phyloP scores from a whole-genome alignment of 2,888 invertebrate species.

The Sesia apiformis region DNA sequence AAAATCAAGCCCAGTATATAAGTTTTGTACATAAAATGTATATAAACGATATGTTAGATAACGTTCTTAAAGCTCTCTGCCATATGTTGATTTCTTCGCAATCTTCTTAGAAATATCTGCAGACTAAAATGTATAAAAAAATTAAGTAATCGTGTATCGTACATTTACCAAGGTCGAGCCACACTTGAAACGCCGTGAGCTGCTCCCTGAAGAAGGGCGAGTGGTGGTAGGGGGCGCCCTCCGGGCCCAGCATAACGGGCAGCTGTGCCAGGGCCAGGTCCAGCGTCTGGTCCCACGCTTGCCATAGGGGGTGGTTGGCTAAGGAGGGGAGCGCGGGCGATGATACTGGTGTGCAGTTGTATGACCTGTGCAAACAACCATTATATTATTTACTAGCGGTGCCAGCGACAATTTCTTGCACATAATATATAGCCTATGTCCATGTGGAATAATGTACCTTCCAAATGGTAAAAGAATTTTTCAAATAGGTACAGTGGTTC shows the following conservation, averaged over 20 bases:
- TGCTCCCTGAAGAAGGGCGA: constrained; percentile 98
- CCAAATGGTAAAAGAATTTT: too few species aligned
- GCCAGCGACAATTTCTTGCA: too few species aligned
- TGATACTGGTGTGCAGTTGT: constrained; percentile 98
- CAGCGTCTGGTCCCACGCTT: constrained; percentile 97
- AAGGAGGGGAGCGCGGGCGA: constrained; percentile 93
- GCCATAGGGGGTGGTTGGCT: constrained; percentile 93
- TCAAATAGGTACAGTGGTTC: too few species aligned
- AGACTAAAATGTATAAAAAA: background rate
- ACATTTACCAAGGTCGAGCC: constrained; percentile 84
- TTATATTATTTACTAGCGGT: too few species aligned
- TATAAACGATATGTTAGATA: too few species aligned
- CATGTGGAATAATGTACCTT: too few species aligned
- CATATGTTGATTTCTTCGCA: too few species aligned
- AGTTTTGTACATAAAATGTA: too few species aligned
- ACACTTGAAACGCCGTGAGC: constrained; percentile 97
- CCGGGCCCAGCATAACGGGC: constrained; percentile 78
- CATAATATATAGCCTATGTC: too few species aligned
- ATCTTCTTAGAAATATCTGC: too few species aligned
- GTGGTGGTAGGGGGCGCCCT: constrained; percentile 76
- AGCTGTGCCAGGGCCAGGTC: constrained; percentile 95
- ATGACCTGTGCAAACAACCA: constrained; percentile 69
- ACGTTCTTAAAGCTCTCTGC: too few species aligned
- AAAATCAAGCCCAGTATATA: too few species aligned
- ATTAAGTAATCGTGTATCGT: background rate